phyloP scores from a whole-genome alignment of 2,113 vertebrate species.

The Sapayoa aenigma region DNA sequence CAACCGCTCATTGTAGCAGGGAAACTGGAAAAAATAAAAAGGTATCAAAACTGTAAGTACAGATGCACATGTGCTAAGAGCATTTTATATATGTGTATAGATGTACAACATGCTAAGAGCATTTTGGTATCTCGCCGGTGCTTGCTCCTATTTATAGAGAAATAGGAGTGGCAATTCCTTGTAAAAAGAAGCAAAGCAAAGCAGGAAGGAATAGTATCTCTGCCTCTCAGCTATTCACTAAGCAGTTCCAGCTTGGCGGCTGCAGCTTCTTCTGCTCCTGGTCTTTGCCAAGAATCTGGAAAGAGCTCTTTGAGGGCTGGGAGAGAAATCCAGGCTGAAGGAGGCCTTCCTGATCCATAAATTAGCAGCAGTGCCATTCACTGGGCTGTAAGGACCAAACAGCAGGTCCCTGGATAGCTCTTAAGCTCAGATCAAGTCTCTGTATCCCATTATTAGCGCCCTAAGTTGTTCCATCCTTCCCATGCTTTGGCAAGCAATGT shows the following conservation, averaged over 20 bases:
- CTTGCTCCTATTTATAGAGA: not conserved
- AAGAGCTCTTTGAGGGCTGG: not conserved
- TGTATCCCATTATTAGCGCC: not conserved
- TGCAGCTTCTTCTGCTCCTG: not conserved
- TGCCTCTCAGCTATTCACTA: not conserved
- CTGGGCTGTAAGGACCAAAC: not conserved
- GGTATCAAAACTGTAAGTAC: not conserved
- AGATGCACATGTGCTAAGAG: not conserved
- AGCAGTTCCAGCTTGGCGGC: not conserved
- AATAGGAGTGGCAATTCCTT: not conserved
- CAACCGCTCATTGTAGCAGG: not conserved
- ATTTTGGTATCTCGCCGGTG: not conserved
- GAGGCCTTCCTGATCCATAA: not conserved
- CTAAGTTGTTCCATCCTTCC: not conserved
- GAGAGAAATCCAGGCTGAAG: not conserved
- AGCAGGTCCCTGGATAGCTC: not conserved
- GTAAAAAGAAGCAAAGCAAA: not conserved
- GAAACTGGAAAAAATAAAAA: constrained; percentile 16
- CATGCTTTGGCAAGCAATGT: not conserved
- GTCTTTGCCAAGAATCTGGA: constrained; percentile 8
- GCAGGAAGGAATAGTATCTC: not conserved
- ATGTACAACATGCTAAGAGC: too few species aligned
- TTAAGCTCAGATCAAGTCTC: not conserved
- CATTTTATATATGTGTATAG: too few species aligned
- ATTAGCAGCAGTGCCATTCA: not conserved